phyloP scores from a whole-genome alignment of 2,113 vertebrate species.

The Morone chrysops region DNA sequence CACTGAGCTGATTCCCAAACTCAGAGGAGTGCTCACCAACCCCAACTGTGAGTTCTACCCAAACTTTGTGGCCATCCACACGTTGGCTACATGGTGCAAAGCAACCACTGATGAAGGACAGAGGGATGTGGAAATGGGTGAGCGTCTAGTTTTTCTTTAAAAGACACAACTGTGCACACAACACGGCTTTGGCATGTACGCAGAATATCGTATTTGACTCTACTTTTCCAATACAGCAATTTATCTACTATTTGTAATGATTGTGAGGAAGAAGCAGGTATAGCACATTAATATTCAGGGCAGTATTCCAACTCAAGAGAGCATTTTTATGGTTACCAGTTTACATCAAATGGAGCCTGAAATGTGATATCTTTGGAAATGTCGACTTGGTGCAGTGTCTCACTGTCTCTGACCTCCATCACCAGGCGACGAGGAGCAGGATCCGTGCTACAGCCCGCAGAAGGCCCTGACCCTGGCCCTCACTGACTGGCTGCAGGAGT shows the following conservation, averaged over 20 bases:
- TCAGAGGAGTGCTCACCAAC: conserved; percentile 96
- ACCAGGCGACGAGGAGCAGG: conserved; percentile 92
- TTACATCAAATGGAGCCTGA: not conserved
- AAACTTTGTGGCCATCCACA: conserved; percentile 98
- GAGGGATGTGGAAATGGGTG: conserved; percentile 95
- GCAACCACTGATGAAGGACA: conserved; percentile 87
- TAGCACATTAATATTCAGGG: not conserved
- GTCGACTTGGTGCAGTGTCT: not conserved
- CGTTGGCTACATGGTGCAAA: conserved; percentile 96
- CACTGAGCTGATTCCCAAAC: conserved; percentile 93
- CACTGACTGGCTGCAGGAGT: conserved; percentile 94
- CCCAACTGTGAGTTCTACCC: conserved; percentile 99
- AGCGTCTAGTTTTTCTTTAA: conserved; percentile 40
- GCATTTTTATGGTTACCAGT: not conserved
- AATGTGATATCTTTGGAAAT: not conserved
- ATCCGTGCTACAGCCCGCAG: conserved; percentile 92
- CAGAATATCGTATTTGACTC: not conserved
- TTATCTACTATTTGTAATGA: not conserved
- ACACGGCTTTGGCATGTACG: not conserved
- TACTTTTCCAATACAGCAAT: not conserved
- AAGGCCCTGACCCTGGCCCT: conserved; percentile 93
- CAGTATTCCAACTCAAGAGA: not conserved
- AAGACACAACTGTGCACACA: not conserved
- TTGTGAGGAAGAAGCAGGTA: not conserved
- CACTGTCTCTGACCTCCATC: conserved; percentile 2